Conservation (phyloP, 2,113 vertebrate genomes). For the Nesospiza acunhae region DNA sequence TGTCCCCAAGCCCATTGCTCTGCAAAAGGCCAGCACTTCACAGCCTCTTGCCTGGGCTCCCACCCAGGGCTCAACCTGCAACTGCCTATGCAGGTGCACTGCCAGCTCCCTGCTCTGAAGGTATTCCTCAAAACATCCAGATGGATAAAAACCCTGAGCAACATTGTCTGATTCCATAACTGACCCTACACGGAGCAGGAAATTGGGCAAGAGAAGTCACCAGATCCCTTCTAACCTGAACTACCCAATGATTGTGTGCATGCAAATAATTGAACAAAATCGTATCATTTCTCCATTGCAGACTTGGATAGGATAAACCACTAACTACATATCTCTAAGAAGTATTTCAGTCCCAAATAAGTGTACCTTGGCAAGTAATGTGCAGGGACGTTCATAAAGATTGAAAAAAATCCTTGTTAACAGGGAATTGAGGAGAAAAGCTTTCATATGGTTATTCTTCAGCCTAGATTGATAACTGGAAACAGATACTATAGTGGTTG, state of each 20-base stretch:
- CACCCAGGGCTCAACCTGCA: background rate
- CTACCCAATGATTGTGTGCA: background rate
- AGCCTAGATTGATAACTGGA: background rate
- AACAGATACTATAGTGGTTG: background rate
- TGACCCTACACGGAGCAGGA: background rate
- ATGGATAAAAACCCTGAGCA: background rate
- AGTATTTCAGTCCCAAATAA: background rate
- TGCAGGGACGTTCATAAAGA: background rate
- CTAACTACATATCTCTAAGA: background rate
- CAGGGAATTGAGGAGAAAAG: background rate
- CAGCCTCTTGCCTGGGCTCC: background rate
- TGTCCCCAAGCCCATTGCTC: background rate
- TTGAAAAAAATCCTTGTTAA: background rate
- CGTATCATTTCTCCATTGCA: fast-evolving
- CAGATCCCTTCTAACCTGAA: background rate
- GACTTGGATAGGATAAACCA: background rate
- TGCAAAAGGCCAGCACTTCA: background rate
- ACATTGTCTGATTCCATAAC: background rate
- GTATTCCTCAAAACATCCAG: background rate
- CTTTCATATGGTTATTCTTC: background rate
- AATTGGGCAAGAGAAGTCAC: background rate
- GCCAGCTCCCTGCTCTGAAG: background rate
- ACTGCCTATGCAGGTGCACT: background rate
- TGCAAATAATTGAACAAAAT: background rate
- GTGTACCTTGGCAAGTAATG: background rate